Evolutionary conservation across 2,888 invertebrate species (phyloP), one percentile per base, ranked within the genome.

Genomic region (Pachydiplax longipennis): DNA sequence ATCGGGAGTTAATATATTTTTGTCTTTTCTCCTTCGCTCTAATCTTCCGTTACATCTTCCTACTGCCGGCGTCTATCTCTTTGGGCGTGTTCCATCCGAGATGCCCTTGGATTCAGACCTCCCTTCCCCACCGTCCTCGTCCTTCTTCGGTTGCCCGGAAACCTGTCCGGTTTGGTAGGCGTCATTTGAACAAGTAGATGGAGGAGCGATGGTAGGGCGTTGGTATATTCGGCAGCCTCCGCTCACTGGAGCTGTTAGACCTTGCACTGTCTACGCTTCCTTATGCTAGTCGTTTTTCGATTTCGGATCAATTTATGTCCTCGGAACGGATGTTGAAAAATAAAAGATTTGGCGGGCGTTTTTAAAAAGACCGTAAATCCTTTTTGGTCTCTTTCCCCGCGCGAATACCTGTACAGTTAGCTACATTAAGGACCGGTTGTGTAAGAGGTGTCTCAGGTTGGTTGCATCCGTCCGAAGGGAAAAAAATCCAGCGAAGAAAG

Each of bases 81-180:
- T 87, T 87, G 87, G 87, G 87, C 87, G 87, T 87, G 87, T 87
- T 87, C 87, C 87, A 87, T 87, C 58, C 87, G 35, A 61, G 83
- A 83, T 83, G 83, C 83, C 83, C 83, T 83, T 83, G 82, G 82
- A 82, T 44, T 82, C 82, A 25, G 18, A 25, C 61, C 31, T 22
- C 87, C 61, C 61, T 61, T 61, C 18, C 61, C 61, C 18, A 61
- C 73, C 73, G 25, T 48, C 82, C 82, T 48, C 82, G 82, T 82
- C 82, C 82, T 82, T 82, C 82, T 82, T 81, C 81, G 81, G 81
- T 81, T 82, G 82, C 82, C 82, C 82, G 82, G 82, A 87, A 87
- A 87, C 87, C 87, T 58, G 87, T 58, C 87, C 58, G 87, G 87
- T 87, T 35, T 48, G 61, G 87, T 35, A 25, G 83, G 82, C 82